Base-by-base conservation (phyloP, 23 tunicate species). In the Halocynthia aurantium region DNA sequence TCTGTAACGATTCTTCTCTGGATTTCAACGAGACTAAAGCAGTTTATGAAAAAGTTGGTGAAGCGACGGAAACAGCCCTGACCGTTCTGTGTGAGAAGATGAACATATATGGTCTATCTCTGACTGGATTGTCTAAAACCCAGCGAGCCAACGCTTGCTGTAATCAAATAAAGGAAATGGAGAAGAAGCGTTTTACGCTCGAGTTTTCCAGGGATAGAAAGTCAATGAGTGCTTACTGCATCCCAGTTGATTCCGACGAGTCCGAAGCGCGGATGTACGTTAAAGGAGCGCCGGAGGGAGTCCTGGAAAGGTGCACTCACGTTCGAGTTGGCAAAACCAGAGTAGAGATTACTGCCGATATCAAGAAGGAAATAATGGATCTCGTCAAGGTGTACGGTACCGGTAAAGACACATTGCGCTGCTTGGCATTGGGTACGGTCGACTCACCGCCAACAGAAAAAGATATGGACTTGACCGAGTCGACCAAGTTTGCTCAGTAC, bases 51-150 rank as follows among this genome's bases (percentile, higher is more conserved):
- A 95, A 95, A 74, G 99, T 95, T 44, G 99, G 99, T 0, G 99
- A 95, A 74, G 99, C 99, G 10, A 95, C 99, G 7, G 99, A 95
- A 62, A 95, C 99, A 9, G 99, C 99, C 6, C 87, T 95, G 19
- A 81, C 89, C 18, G 99, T 95, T 11, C 83, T 95, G 18, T 86
- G 90, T 58, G 99, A 95, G 75, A 95, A 95, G 71, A 95, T 95
- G 99, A 95, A 95, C 57, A 91, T 89, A 60, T 85, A 44, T 55
- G 77, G 84, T 74, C 62, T 77, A 6, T 85, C 77, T 53, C 67
- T 89, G 74, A 6, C 51, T 51, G 57, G 67, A n/a, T 15, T 94
- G 81, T 72, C 76, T 69, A 84, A 88, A 57, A 71, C 17, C 17
- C 10, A 57, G 5, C 31, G 76, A 31, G 76, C 76, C 61, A 72